Evolutionary conservation across 2,113 vertebrate species (phyloP).

Genomic region (Neomonachus schauinslandi): DNA sequence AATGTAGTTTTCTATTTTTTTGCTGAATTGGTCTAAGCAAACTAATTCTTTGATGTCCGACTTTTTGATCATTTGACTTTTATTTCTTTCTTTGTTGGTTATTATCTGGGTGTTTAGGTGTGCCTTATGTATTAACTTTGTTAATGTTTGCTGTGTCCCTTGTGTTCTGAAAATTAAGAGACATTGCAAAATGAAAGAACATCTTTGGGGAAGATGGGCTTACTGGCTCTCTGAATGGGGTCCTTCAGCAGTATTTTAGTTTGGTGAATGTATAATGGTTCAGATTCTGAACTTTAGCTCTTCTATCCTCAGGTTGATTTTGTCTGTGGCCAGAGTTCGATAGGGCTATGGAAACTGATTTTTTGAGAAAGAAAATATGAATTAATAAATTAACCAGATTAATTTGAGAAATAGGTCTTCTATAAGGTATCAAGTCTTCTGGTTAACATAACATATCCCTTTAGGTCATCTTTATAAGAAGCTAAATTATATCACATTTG

Average conservation of each 20-base stretch:
- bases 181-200: not conserved
- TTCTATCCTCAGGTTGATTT: not conserved
- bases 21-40: not conserved
- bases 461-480: not conserved
- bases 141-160: not conserved
- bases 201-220: not conserved
- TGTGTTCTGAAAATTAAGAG: conserved; percentile 8
- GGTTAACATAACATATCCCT: not conserved
- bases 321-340: not conserved
- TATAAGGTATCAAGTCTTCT: not conserved
- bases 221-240: not conserved
- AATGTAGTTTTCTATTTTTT: not conserved
- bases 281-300: not conserved
- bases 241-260: not conserved
- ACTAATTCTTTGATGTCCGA: not conserved
- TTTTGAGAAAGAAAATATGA: not conserved
- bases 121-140: not conserved
- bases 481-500: not conserved
- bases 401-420: not conserved
- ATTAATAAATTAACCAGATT: not conserved
- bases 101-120: not conserved
- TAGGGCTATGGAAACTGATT: not conserved
- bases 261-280: not conserved
- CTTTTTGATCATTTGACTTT: not conserved
- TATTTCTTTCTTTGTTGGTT: not conserved